Percentiles rank a stretch among this genome's conserved stretches.
Conservation (phyloP, 2,113 vertebrate genomes). For the Crotophaga sulcirostris region DNA sequence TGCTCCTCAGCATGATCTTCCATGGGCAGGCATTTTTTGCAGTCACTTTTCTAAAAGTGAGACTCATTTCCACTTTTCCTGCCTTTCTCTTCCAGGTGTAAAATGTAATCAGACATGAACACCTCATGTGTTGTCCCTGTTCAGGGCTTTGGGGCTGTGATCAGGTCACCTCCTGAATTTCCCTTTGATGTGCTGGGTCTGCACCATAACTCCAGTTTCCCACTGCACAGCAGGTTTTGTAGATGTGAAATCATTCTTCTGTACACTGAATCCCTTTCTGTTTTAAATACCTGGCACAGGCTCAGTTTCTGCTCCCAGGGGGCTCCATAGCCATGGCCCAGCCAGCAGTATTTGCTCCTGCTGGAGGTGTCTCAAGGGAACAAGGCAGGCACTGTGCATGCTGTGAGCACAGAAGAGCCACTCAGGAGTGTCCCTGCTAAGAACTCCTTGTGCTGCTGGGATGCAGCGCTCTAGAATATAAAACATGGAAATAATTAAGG, state of each 20-base stretch:
- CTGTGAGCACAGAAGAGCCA: not conserved
- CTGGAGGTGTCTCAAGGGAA: not conserved
- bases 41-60: not conserved
- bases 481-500: constrained; percentile 8
- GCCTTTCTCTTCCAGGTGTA: not conserved
- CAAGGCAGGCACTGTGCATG: rapidly evolving
- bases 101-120: not conserved
- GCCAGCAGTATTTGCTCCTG: not conserved
- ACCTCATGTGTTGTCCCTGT: not conserved
- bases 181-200: not conserved
- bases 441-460: not conserved
- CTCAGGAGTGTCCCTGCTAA: not conserved
- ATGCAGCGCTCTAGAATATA: not conserved
- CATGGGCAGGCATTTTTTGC: not conserved
- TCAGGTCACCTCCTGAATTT: not conserved
- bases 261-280: not conserved
- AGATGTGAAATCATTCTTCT: not conserved
- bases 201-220: not conserved
- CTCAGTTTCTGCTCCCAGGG: not conserved
- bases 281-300: not conserved
- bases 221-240: not conserved
- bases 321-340: not conserved
- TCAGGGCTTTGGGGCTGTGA: not conserved
- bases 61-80: not conserved
- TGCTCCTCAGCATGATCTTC: not conserved